These are phyloP conservation scores for Caerostris darwini DNA, from an alignment of 1,140 invertebrate species.

Conservation along the genomic window DNA sequence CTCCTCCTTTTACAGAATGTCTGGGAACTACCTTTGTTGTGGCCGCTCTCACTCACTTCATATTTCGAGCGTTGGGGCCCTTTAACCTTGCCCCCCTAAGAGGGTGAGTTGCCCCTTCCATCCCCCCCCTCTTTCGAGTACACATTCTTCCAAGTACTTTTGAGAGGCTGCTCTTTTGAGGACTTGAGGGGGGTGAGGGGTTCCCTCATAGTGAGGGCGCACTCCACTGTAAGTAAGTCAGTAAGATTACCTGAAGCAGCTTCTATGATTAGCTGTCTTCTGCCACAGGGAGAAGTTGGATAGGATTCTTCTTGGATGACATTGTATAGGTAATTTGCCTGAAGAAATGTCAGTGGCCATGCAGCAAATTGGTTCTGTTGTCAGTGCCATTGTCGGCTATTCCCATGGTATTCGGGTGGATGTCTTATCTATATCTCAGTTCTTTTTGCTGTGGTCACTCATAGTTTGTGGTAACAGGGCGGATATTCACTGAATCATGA, in stretches of 20 bases:
- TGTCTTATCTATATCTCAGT: too few relatives aligned
- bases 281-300: neutral
- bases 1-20: neutral
- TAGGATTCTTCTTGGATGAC: neutral
- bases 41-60: conserved; percentile 69
- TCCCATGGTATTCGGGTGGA: too few relatives aligned
- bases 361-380: neutral
- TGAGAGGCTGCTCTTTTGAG: conserved; percentile 34
- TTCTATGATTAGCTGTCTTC: conserved; percentile 22
- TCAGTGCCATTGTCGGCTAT: neutral
- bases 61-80: conserved; percentile 54
- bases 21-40: conserved; percentile 62
- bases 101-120: neutral
- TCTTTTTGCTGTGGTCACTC: neutral
- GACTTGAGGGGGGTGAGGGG: neutral
- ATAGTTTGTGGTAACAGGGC: neutral
- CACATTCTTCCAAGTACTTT: conserved; percentile 5
- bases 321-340: conserved; percentile 4
- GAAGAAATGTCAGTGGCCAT: neutral
- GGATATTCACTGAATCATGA: too few relatives aligned
- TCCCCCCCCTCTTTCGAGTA: neutral
- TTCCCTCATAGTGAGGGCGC: neutral
- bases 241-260: conserved; percentile 46
- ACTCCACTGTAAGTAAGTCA: conserved; percentile 49
- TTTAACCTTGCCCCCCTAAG: conserved; percentile 13